These are phyloP conservation scores for Simalia tracyae DNA, from an alignment of 2,797 vertebrate genomes.

Conservation along the genomic window DNA sequence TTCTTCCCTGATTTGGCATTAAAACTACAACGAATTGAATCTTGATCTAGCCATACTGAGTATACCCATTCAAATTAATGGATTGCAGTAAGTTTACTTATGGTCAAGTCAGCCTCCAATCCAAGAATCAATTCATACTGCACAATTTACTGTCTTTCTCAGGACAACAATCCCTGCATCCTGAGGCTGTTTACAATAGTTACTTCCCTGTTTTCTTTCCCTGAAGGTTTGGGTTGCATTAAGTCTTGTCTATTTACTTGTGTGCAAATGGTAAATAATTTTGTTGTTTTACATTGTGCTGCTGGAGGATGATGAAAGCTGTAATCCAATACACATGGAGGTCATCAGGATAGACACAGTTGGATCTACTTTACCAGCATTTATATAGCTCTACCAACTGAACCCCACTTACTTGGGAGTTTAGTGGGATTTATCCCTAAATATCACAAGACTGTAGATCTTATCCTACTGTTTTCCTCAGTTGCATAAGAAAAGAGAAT, in stretches of 20 bases:
- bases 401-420: background rate
- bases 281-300: background rate
- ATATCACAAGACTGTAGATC: background rate
- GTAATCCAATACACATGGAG: background rate
- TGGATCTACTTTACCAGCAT: background rate
- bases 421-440: background rate
- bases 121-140: no score
- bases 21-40: background rate
- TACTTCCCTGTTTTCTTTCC: background rate
- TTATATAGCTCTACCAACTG: background rate
- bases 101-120: no score
- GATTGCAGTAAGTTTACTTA: no score
- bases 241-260: background rate
- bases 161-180: no score
- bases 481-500: background rate
- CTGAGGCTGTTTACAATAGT: no score
- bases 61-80: no score
- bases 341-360: background rate
- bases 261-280: background rate
- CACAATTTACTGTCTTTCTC: no score
- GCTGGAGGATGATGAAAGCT: background rate
- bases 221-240: background rate
- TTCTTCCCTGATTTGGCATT: background rate
- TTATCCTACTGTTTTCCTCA: background rate
- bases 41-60: no score